phyloP scores from a whole-genome alignment of 2,888 invertebrate genomes.

The Synergus itoensis region DNA sequence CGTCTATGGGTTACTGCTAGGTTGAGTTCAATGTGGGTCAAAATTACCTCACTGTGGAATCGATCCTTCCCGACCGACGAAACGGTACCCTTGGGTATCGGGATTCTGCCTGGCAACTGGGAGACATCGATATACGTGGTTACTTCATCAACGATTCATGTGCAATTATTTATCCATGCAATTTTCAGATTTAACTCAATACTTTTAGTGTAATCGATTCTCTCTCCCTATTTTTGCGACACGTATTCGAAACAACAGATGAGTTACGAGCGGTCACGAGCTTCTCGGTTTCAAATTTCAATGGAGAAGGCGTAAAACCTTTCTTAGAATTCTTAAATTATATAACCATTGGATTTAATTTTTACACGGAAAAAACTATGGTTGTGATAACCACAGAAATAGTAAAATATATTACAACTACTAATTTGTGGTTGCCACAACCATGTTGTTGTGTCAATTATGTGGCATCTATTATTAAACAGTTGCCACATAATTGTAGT shows the following conservation, averaged over 20 bases:
- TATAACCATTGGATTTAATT: too few relatives aligned
- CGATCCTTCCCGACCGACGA: constrained; percentile 49
- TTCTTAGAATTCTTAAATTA: too few relatives aligned
- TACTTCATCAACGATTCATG: constrained; percentile 44
- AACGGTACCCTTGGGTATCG: constrained; percentile 46
- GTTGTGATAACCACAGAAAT: too few relatives aligned
- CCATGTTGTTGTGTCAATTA: too few relatives aligned
- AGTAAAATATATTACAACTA: too few relatives aligned
- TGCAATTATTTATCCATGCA: constrained; percentile 11
- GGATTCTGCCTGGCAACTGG: constrained; percentile 48
- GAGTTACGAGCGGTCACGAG: background rate
- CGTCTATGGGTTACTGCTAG: constrained; percentile 36
- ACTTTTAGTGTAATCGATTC: background rate
- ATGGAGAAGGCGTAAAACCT: background rate
- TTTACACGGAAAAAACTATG: too few relatives aligned
- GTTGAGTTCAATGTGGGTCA: constrained; percentile 53
- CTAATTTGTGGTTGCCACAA: too few relatives aligned
- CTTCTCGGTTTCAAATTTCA: background rate
- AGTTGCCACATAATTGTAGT: too few relatives aligned
- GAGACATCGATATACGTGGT: constrained; percentile 50
- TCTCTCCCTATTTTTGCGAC: background rate
- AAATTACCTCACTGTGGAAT: constrained; percentile 52
- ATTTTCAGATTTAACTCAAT: background rate
- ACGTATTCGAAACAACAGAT: background rate
- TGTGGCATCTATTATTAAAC: too few relatives aligned